phyloP scores from a whole-genome alignment of 2,797 vertebrate species.

The Bufotes viridis region DNA sequence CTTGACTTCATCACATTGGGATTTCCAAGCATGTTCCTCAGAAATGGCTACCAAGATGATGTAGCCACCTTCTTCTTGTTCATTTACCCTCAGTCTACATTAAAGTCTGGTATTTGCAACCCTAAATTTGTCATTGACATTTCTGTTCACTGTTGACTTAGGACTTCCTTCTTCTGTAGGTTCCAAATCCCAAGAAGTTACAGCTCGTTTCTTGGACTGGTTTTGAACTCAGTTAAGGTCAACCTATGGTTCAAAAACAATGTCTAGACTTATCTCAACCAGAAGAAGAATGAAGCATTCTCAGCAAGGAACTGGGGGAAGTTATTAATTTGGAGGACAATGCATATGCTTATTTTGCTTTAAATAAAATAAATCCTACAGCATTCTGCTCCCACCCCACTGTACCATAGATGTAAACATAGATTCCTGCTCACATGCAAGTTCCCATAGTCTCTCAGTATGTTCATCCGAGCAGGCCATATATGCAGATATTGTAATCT shows the following conservation, averaged over 20 bases:
- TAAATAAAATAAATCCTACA: neutral
- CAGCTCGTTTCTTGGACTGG: neutral
- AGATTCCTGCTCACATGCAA: neutral
- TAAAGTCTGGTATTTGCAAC: neutral
- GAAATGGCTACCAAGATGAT: neutral
- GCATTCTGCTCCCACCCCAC: neutral
- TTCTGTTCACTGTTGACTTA: neutral
- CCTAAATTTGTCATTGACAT: neutral
- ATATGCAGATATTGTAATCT: neutral
- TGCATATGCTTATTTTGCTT: constrained; percentile 1
- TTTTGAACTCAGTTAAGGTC: neutral
- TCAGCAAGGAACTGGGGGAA: constrained; percentile 8
- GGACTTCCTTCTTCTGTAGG: neutral
- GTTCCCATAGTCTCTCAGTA: neutral
- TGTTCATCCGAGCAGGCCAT: neutral
- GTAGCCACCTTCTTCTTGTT: neutral
- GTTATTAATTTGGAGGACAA: constrained; percentile 24
- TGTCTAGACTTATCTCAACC: constrained; percentile 1
- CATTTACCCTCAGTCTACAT: neutral
- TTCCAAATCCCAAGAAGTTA: neutral
- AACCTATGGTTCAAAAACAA: neutral
- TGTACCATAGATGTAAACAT: neutral
- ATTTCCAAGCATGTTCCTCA: neutral
- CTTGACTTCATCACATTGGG: neutral
- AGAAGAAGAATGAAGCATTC: constrained; percentile 21